Evolutionary conservation across 1,140 invertebrate species (phyloP), one percentile per base, ranked within the genome.

Genomic region (Periplaneta americana): DNA sequence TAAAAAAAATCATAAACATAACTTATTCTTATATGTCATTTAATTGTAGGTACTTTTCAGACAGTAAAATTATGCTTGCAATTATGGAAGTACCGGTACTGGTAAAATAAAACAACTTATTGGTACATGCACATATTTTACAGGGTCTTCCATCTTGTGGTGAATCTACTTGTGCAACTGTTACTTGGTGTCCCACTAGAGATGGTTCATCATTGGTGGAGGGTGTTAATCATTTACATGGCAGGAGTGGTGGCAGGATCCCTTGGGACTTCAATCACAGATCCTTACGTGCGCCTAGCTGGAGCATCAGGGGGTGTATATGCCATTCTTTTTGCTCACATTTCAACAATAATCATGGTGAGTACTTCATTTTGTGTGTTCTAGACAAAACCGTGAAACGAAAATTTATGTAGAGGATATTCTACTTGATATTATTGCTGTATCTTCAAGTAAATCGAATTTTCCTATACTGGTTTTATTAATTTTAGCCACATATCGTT

Each of bases 281-380:
- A 98, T 90, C 96, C 97, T 0, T 87, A 88, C 39, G 95, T 96
- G 2, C 97, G 92, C 84, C 88, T 99, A 5, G 98, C 97, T 15
- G 98, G 98, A 33, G 98, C 98, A 9, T 98, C 97, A 39, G 98
- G 97, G 11, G 98, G 98, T 0, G 98, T 98, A 0, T 99, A 99
- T 88, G 96, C 98, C 9, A 85, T 99, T 9, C 96, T 99, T 31
- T 95, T 98, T 0, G 98, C 98, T 17, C 98, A 99, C 86, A 91
- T 99, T 74, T 96, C 98, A 22, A 36, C 85, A 84, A 82, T 85
- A 82, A 90, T 90, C 36, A 86, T 95, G 95, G 78, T 79, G n/a
- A 17, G 78, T 28, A 39, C n/a, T 18, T 79, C 36, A 2, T 35
- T 22, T 31, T 34, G 17, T 57, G 48, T 57, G n/a, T 18, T 57